phyloP scores from a whole-genome alignment of 2,888 invertebrate species.

The Oxystoma pomonae region DNA sequence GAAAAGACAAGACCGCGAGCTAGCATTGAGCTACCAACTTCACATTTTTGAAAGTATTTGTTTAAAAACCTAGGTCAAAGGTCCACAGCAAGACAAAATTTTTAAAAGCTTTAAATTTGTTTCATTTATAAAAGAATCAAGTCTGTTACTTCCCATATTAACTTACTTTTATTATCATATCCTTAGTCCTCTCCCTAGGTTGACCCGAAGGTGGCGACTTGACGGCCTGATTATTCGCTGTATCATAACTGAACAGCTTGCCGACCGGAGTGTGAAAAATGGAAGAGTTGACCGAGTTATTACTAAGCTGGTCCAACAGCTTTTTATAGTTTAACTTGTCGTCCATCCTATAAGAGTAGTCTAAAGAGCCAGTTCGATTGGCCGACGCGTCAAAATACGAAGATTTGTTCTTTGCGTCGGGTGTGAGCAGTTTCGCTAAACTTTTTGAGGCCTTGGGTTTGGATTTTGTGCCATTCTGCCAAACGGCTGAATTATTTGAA shows the following conservation, averaged over 20 bases:
- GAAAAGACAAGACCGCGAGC: no score
- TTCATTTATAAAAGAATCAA: no score
- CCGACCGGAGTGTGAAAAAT: slow-evolving; percentile 35
- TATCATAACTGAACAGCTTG: slow-evolving; percentile 28
- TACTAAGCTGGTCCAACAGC: slow-evolving; percentile 48
- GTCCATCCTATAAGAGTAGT: slow-evolving; percentile 55
- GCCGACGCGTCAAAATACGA: not conserved
- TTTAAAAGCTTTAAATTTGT: no score
- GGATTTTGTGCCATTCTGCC: not conserved
- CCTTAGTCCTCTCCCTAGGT: slow-evolving; percentile 17
- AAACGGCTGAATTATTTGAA: not conserved
- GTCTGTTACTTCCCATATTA: no score
- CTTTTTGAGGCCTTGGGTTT: not conserved
- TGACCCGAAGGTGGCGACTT: slow-evolving; percentile 4
- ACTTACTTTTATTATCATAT: slow-evolving; percentile 14
- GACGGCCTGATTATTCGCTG: slow-evolving; percentile 15
- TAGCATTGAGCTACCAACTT: no score
- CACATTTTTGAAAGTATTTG: no score
- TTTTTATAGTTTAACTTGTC: slow-evolving; percentile 56
- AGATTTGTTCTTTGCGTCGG: not conserved
- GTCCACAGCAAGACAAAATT: no score
- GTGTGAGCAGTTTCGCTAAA: not conserved
- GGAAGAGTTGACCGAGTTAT: slow-evolving; percentile 28
- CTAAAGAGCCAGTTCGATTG: slow-evolving; percentile 37
- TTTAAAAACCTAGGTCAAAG: no score